Base-by-base conservation (phyloP, 2,888 invertebrate species). In the Ormyrus nitidulus region DNA sequence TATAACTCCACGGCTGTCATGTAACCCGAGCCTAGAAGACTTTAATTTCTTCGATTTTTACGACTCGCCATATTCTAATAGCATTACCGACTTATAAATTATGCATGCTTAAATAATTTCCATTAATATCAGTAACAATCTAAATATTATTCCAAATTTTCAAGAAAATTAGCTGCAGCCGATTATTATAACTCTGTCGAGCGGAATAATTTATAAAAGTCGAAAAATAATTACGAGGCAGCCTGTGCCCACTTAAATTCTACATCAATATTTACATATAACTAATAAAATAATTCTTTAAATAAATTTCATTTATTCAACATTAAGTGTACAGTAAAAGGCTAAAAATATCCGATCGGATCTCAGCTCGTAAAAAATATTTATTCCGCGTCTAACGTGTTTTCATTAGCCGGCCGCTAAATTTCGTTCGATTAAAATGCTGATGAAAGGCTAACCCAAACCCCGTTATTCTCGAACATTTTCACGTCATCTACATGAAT, bases 341-440 rank as follows among this genome's bases (percentile, higher is more conserved):
- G 19, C 1, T 19, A 19, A 19, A 19, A 19, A 19, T 19, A 19
- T 19, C 19, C 19, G 19, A 19, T 19, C 19, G 19, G 19, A 19
- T 19, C 19, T 19, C 19, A 1, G 19, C 19, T 19, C 19, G 19
- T 19, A 19, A 19, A 19, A 19, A 19, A 19, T 19, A 19, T 19
- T 19, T 19, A 19, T 19, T 19, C 19, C 19, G 19, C 19, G 19
- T 19, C 19, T n/a, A 61, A 72, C 10, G 49, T 73, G 83, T 84
- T 83, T 84, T 81, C 83, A 85, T 85, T 82, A 81, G 82, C 73
- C 79, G 19, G 19, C 78, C 79, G 83, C 82, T 82, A 83, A 86
- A 84, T 81, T 84, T 84, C 83, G 84, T 82, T 86, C 83, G 86
- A 88, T 88, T 86, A 85, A 74, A 84, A 83, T 84, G 83, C 83